Evolutionary conservation across 1,140 invertebrate genomes (phyloP).

Genomic region (Oryctes rhinoceros): DNA sequence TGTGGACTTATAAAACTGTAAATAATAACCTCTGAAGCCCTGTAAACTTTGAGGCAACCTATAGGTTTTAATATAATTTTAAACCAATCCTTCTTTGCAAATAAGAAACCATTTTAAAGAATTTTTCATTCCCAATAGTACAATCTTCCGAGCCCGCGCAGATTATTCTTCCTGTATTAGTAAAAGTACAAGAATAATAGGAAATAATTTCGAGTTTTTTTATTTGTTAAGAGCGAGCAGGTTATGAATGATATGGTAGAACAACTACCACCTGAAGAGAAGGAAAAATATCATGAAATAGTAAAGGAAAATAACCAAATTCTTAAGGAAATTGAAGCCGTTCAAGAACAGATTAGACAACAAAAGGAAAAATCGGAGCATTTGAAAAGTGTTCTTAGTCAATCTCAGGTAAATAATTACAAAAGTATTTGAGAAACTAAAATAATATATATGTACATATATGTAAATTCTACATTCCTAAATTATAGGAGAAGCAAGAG

Average conservation of each 20-base stretch:
- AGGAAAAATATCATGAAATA: conserved; percentile 46
- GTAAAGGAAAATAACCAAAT: conserved; percentile 45
- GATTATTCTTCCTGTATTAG: too few species aligned
- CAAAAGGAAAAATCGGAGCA: conserved; percentile 44
- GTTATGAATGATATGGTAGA: conserved; percentile 47
- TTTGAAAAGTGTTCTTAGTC: conserved; percentile 43
- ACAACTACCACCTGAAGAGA: conserved; percentile 44
- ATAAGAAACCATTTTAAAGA: too few species aligned
- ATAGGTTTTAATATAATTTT: too few species aligned
- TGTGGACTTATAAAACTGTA: not conserved
- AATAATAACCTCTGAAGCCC: not conserved
- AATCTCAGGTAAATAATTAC: conserved; percentile 40
- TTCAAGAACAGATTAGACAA: conserved; percentile 47
- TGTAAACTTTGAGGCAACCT: too few species aligned
- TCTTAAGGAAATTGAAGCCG: conserved; percentile 43
- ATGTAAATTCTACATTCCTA: not conserved
- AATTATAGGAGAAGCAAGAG: conserved; percentile 44
- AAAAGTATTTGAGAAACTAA: not conserved
- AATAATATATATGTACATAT: not conserved
- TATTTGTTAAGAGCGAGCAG: conserved; percentile 39
- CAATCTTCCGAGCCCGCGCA: too few species aligned
- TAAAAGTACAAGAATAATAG: not conserved
- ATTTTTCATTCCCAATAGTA: too few species aligned
- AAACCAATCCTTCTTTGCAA: too few species aligned
- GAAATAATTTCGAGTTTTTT: not conserved